phyloP scores from a whole-genome alignment of 1,140 invertebrate species.

The Pseudomyrmex sp. region DNA sequence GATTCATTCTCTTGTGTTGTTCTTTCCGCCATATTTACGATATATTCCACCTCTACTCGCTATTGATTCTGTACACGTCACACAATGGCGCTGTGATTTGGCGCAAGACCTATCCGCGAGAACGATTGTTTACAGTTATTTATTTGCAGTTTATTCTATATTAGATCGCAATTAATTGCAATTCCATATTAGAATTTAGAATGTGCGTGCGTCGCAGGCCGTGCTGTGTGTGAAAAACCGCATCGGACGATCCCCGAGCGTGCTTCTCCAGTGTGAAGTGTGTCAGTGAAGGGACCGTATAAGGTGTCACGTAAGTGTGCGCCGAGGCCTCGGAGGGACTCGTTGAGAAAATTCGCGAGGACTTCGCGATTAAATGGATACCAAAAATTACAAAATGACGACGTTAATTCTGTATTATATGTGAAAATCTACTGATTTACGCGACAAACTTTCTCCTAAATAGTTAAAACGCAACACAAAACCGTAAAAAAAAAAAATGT shows the following conservation, averaged over 20 bases:
- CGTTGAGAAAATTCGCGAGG: constrained; percentile 18
- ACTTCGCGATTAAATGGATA: constrained; percentile 47
- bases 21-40: no score
- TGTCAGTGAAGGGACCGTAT: constrained; percentile 47
- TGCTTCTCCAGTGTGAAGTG: constrained; percentile 45
- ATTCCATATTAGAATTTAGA: neutral
- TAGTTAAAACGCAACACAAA: neutral
- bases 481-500: neutral
- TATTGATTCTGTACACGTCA: no score
- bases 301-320: constrained; percentile 58
- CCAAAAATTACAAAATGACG: neutral
- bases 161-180: no score
- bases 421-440: constrained; percentile 3
- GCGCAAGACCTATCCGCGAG: neutral
- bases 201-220: constrained; percentile 7
- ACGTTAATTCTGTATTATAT: constrained; percentile 4
- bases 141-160: neutral
- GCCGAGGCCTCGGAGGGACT: constrained; percentile 57
- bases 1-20: no score
- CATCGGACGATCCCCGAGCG: constrained; percentile 10
- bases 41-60: no score
- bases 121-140: neutral
- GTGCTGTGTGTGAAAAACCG: constrained; percentile 12
- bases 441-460: constrained; percentile 36
- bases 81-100: no score